Base-by-base conservation (phyloP, 2,797 vertebrate species). In the Clarias laeviceps region DNA sequence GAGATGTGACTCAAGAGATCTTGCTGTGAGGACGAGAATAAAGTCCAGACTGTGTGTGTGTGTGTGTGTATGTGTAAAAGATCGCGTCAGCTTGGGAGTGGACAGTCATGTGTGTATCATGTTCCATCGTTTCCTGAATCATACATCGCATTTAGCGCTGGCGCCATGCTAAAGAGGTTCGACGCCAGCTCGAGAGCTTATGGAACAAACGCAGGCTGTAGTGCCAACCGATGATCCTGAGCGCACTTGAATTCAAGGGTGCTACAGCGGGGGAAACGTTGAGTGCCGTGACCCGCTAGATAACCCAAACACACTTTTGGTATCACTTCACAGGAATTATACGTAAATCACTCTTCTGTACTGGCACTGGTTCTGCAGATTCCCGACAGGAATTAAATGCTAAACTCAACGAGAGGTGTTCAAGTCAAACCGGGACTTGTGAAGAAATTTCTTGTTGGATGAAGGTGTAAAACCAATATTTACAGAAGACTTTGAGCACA, bases 1-100 rank as follows among this genome's bases (percentile, higher is more conserved):
- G 54, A 74, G 56, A 24, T 61, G 12, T 76, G 82, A 80, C 29
- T 87, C 86, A 82, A 45, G 20, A 45, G 62, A 77, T 62, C 50
- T 70, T 76, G 54, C 80, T 69, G 61, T 27, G 79, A 68, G 34
- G 62, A 76, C 40, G 61, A 80, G 69, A 72, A 70, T 24, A 24
- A 29, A 81, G 32, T 62, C 29, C 29, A 34, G 59, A 32, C 11
- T 70, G 20, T 15, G 18, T 59, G 57, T 59, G 57, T 9, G 40
- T 45, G 40, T 45, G 57, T 59, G 57, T 45, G 54, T 45, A 18
- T 24, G 66, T 64, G 78, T 37, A 45, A 80, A 50, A 0, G 61
- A n/a, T 50, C 27, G 15, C 24, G 0, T 77, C 66, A 59, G 22
- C 5, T 78, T 24, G 4, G 20, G 20, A 59, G 32, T 15, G 76